Evolutionary conservation across 2,113 vertebrate genomes (phyloP).

Genomic region (Colossoma macropomum): DNA sequence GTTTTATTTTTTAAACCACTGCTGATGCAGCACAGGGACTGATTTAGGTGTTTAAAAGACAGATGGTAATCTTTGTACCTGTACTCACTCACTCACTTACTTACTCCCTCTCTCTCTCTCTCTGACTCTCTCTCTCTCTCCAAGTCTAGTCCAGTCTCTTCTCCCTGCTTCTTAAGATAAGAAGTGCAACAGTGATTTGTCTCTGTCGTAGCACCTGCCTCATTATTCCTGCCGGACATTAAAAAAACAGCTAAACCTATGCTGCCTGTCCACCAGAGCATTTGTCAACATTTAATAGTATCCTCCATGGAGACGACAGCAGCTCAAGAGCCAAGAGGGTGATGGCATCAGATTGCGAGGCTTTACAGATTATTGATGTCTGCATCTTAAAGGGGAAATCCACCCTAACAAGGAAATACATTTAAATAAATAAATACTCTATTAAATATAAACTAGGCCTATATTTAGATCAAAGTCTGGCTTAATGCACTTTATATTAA

Average conservation of each 20-base stretch:
- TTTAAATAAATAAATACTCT: too few relatives aligned
- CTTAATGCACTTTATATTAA: too few relatives aligned
- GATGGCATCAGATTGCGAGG: conserved; percentile 25
- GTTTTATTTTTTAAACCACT: conserved; percentile 22
- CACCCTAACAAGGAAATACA: background rate
- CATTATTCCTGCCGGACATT: conserved; percentile 63
- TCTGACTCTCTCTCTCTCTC: conserved; percentile 43
- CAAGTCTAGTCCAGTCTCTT: conserved; percentile 53
- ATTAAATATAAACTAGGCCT: too few relatives aligned
- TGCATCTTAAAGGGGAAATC: conserved; percentile 5
- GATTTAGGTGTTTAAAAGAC: conserved; percentile 54
- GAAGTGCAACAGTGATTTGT: conserved; percentile 63
- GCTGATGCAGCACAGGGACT: conserved; percentile 39
- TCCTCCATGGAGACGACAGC: conserved; percentile 40
- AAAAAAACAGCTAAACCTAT: conserved; percentile 61
- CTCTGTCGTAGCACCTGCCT: conserved; percentile 63
- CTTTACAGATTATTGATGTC: conserved; percentile 13
- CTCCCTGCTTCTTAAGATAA: conserved; percentile 52
- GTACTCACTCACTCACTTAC: background rate
- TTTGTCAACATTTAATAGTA: conserved; percentile 62
- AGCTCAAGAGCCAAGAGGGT: conserved; percentile 27
- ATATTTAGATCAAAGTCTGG: too few relatives aligned
- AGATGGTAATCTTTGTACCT: conserved; percentile 41
- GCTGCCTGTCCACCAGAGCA: conserved; percentile 43
- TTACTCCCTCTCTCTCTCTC: conserved; percentile 15